Evolutionary conservation across 2,113 vertebrate genomes (phyloP).

Genomic region (Laticauda laticaudata): DNA sequence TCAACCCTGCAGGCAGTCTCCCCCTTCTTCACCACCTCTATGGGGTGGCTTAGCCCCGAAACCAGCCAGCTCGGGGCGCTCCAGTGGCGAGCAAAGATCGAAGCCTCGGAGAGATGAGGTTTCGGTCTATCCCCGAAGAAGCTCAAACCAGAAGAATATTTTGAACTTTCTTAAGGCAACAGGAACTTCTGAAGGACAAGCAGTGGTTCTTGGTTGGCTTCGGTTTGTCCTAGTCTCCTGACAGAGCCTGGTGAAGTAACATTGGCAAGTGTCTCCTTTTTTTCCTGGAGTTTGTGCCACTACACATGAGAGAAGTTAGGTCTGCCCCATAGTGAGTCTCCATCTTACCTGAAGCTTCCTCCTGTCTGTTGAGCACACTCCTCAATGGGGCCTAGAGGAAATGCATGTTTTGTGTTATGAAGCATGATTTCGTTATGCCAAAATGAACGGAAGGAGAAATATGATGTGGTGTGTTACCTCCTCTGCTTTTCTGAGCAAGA

Average conservation of each 20-base stretch:
- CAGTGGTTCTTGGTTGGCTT: not conserved
- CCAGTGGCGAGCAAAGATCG: no score
- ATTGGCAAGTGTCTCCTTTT: not conserved
- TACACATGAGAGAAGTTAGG: no score
- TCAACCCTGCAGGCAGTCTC: no score
- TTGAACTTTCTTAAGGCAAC: no score
- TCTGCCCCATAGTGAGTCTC: not conserved
- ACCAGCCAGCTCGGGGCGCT: no score
- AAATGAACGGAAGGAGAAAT: not conserved
- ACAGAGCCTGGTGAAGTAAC: not conserved
- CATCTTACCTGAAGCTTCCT: no score
- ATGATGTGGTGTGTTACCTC: not conserved
- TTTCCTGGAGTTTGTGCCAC: not conserved
- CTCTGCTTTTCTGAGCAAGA: not conserved
- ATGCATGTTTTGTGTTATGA: not conserved
- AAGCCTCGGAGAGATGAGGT: no score
- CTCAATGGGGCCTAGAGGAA: not conserved
- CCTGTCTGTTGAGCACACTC: not conserved
- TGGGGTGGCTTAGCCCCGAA: no score
- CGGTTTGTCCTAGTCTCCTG: not conserved
- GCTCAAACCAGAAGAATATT: no score
- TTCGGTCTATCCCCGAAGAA: no score
- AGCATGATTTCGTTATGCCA: not conserved
- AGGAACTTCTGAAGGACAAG: not conserved
- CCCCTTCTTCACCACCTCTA: no score